These are phyloP conservation scores for Scatophagus argus DNA, from an alignment of 2,113 vertebrate species.

Conservation along the genomic window DNA sequence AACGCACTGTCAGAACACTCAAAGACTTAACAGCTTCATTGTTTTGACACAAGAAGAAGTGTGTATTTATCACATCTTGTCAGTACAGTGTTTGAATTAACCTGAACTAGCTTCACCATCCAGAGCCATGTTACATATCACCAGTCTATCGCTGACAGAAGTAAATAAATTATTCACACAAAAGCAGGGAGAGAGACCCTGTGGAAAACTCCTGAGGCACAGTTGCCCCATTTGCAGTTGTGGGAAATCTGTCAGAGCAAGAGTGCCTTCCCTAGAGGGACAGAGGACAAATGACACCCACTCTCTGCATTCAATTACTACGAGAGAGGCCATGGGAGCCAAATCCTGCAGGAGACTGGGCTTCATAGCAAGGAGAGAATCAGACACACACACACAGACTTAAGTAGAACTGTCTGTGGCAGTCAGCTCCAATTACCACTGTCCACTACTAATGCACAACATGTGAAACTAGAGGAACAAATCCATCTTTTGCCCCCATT, in stretches of 20 bases:
- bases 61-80: conserved; percentile 69
- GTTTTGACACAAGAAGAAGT: conserved; percentile 54
- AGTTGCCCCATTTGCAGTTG: conserved; percentile 76
- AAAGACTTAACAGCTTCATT: conserved; percentile 50
- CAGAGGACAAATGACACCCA: conserved; percentile 80
- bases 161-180: conserved; percentile 81
- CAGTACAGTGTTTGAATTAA: conserved; percentile 60
- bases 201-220: conserved; percentile 58
- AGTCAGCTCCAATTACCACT: conserved; percentile 78
- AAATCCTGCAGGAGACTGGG: conserved; percentile 61
- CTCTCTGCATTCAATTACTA: conserved; percentile 81
- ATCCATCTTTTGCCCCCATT: conserved; percentile 53
- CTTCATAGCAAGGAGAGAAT: conserved; percentile 50
- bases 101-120: conserved; percentile 45
- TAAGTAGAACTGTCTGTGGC: conserved; percentile 78
- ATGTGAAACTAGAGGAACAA: conserved; percentile 74
- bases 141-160: conserved; percentile 61
- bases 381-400: conserved; percentile 48
- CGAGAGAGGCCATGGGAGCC: conserved; percentile 69
- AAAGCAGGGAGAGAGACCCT: conserved; percentile 52
- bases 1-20: conserved; percentile 39
- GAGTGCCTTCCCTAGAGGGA: conserved; percentile 77
- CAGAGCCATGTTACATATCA: conserved; percentile 45
- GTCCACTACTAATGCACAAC: conserved; percentile 78
- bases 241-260: conserved; percentile 82